Conservation (phyloP, 2,113 vertebrate species). For the Rhipidura dahli region DNA sequence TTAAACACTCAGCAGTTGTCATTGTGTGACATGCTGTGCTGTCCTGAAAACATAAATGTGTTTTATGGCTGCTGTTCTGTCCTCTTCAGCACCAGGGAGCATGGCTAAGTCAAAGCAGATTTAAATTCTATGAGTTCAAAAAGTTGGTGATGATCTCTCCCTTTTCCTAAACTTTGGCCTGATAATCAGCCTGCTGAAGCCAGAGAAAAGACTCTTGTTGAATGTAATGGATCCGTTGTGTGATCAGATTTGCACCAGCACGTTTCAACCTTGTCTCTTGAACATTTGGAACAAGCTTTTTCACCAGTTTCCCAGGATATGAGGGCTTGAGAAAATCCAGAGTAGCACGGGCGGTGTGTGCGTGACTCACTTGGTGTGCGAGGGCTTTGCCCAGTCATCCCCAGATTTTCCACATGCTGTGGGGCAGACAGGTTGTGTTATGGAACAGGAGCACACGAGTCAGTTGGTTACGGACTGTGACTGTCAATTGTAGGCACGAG, state of each 20-base stretch:
- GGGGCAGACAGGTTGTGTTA: not conserved
- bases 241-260: not conserved
- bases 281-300: not conserved
- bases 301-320: not conserved
- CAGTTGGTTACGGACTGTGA: not conserved
- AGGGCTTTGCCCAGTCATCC: not conserved
- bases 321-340: not conserved
- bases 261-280: not conserved
- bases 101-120: not conserved
- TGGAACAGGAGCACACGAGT: not conserved
- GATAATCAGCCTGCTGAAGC: not conserved
- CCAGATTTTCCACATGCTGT: not conserved
- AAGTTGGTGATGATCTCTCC: not conserved
- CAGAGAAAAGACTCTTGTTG: not conserved
- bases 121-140: not conserved
- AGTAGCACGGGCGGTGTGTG: not conserved
- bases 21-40: not conserved
- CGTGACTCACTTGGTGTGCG: not conserved
- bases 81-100: not conserved
- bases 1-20: not conserved
- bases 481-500: fast-evolving
- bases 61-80: not conserved
- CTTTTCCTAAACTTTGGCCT: not conserved
- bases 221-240: not conserved
- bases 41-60: not conserved